Evolutionary conservation across 2,888 invertebrate species (phyloP).

Genomic region (Napeogenes sylphis): DNA sequence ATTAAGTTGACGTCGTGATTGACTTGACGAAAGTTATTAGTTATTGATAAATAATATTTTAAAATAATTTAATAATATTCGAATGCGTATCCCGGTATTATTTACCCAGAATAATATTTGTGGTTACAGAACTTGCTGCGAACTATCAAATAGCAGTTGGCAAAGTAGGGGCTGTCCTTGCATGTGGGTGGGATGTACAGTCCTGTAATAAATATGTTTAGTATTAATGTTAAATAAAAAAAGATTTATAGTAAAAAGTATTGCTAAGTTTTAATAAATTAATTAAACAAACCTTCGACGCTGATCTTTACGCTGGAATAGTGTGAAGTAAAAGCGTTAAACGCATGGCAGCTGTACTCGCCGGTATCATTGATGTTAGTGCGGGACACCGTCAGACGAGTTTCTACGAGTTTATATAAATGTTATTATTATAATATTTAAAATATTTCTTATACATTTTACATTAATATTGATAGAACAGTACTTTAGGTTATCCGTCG

Average conservation of each 20-base stretch:
- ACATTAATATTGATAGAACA: neutral
- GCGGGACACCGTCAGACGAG: conserved; percentile 82
- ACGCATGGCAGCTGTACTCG: conserved; percentile 88
- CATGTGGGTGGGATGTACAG: conserved; percentile 87
- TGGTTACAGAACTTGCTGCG: conserved; percentile 90
- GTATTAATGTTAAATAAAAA: neutral
- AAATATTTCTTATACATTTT: neutral
- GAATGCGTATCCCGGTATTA: conserved; percentile 17
- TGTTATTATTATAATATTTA: neutral
- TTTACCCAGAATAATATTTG: conserved; percentile 88
- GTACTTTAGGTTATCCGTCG: neutral
- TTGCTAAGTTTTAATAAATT: too few relatives aligned
- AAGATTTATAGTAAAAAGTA: too few relatives aligned
- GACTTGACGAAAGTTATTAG: too few relatives aligned
- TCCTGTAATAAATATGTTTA: conserved; percentile 64
- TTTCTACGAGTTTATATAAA: conserved; percentile 62
- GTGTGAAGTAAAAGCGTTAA: conserved; percentile 83
- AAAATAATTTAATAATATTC: too few relatives aligned
- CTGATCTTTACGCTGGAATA: conserved; percentile 81
- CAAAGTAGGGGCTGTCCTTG: conserved; percentile 91
- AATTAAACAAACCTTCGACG: conserved; percentile 83
- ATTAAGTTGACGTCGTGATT: too few relatives aligned
- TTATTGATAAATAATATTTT: too few relatives aligned
- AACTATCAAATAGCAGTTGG: conserved; percentile 93
- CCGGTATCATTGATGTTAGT: conserved; percentile 85